Conservation (phyloP, 2,113 vertebrate species). For the Daboia siamensis region DNA sequence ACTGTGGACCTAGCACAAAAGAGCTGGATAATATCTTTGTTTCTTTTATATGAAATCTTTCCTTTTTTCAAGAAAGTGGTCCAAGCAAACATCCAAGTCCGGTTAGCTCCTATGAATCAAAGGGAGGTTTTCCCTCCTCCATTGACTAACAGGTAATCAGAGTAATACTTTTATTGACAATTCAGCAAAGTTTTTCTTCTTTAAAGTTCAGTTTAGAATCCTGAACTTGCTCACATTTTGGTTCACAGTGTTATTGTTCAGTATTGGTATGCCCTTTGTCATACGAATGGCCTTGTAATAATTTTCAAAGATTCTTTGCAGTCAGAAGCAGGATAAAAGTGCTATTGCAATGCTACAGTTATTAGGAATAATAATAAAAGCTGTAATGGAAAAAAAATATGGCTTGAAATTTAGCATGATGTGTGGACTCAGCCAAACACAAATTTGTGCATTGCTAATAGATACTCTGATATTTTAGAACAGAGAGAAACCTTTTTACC, state of each 20-base stretch:
- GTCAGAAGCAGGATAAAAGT: neutral
- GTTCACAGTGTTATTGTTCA: neutral
- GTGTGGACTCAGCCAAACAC: neutral
- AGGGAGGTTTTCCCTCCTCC: conserved; percentile 8
- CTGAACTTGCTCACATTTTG: neutral
- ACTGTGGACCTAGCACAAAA: neutral
- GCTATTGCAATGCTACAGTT: neutral
- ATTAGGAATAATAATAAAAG: neutral
- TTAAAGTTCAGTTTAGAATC: neutral
- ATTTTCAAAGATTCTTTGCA: neutral
- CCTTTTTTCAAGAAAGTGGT: conserved; percentile 22
- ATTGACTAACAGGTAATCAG: neutral
- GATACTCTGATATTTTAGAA: neutral
- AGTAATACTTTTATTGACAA: conserved; percentile 5
- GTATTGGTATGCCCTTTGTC: neutral
- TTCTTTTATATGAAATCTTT: conserved; percentile 30
- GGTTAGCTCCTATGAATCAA: conserved; percentile 37
- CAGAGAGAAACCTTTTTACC: neutral
- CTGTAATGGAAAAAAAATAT: neutral
- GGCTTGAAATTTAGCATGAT: neutral
- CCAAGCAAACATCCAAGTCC: conserved; percentile 29
- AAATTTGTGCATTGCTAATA: neutral
- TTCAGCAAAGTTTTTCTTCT: neutral
- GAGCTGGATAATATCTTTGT: conserved; percentile 23
- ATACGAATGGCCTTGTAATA: neutral